Percentiles rank a stretch among this genome's conserved stretches.
phyloP scores from a whole-genome alignment of 2,888 invertebrate genomes.

The Drosophila nigritarsus region DNA sequence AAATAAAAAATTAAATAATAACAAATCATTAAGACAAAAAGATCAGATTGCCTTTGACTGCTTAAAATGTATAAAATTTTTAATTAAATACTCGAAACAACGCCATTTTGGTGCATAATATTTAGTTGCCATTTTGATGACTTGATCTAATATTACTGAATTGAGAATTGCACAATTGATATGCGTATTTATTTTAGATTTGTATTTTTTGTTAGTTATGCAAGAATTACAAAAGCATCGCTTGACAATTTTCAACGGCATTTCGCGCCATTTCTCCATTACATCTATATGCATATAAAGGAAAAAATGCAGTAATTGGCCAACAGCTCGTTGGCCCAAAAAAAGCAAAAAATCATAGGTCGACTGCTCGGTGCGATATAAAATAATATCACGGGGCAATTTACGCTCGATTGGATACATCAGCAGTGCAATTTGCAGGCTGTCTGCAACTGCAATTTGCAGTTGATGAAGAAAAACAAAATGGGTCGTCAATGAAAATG shows the following conservation, averaged over 20 bases:
- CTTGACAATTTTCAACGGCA: conserved; percentile 51
- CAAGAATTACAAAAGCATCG: not conserved
- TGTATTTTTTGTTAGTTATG: not conserved
- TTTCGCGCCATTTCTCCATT: conserved; percentile 37
- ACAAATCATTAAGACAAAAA: not conserved
- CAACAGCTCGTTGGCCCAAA: conserved; percentile 12
- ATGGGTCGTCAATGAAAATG: conserved; percentile 58
- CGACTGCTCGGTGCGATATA: conserved; percentile 53
- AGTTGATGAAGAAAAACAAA: conserved; percentile 23
- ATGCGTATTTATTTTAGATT: not conserved
- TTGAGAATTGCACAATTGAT: not conserved
- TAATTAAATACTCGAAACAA: not conserved
- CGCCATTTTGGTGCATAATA: not conserved
- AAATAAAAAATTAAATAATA: not conserved
- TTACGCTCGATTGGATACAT: conserved; percentile 69
- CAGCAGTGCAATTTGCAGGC: conserved; percentile 22
- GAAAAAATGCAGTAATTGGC: conserved; percentile 33
- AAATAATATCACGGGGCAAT: conserved; percentile 70
- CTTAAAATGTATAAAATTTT: not conserved
- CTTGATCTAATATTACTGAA: not conserved
- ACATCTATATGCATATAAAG: conserved; percentile 37
- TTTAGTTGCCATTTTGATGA: not conserved
- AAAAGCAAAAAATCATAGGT: not conserved
- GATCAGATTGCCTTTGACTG: not conserved
- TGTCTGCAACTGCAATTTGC: conserved; percentile 52